These are phyloP conservation scores for Aphyosemion australe DNA, from an alignment of 2,113 vertebrate species.

Conservation along the genomic window DNA sequence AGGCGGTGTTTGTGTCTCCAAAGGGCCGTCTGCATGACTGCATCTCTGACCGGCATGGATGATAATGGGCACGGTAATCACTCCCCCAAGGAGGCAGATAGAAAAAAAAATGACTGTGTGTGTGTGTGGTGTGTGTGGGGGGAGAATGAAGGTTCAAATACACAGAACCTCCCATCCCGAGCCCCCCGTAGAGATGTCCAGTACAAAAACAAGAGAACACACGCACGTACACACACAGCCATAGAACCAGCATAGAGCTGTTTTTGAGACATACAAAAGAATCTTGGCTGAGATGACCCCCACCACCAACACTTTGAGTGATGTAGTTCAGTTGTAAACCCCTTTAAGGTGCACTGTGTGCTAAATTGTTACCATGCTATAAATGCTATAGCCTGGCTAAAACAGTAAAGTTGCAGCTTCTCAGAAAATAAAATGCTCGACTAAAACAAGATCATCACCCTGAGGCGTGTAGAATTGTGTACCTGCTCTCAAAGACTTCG, in stretches of 20 bases:
- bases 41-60: conserved; percentile 63
- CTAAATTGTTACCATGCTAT: too few relatives aligned
- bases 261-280: conserved; percentile 14
- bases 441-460: neutral
- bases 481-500: conserved; percentile 94
- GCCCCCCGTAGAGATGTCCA: conserved; percentile 16
- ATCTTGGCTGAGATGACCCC: too few relatives aligned
- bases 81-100: conserved; percentile 34
- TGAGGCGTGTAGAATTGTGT: neutral
- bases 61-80: conserved; percentile 66
- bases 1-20: conserved; percentile 36
- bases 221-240: neutral
- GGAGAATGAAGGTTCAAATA: conserved; percentile 37
- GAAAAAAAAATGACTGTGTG: neutral
- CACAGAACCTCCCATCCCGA: conserved; percentile 38
- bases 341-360: too few relatives aligned
- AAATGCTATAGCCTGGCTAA: too few relatives aligned
- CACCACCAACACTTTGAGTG: too few relatives aligned
- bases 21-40: conserved; percentile 61
- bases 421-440: too few relatives aligned
- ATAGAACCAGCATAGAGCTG: conserved; percentile 8
- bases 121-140: conserved; percentile 39
- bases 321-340: too few relatives aligned
- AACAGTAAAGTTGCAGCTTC: too few relatives aligned
- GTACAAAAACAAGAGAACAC: conserved; percentile 50